Conservation (phyloP, 2,797 vertebrate genomes). For the Diplodus puntazzo region DNA sequence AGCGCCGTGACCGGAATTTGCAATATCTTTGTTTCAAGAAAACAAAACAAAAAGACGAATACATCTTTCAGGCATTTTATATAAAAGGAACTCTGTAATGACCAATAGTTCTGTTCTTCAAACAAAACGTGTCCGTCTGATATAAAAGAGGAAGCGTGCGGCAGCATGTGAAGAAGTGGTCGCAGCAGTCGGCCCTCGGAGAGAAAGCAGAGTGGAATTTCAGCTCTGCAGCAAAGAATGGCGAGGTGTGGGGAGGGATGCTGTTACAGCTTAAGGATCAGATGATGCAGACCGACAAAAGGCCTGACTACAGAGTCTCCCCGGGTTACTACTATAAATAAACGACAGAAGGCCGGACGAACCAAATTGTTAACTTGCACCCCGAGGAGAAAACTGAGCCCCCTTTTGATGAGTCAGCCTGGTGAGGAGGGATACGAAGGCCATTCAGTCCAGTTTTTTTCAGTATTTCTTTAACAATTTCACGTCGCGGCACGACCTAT, state of each 20-base stretch:
- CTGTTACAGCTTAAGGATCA: slow-evolving; percentile 63
- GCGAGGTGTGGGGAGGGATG: slow-evolving; percentile 39
- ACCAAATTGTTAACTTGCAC: slow-evolving; percentile 51
- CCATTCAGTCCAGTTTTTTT: slow-evolving; percentile 38
- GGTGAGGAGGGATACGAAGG: slow-evolving; percentile 42
- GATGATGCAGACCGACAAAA: slow-evolving; percentile 57
- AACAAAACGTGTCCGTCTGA: slow-evolving; percentile 35
- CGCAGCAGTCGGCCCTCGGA: slow-evolving; percentile 31
- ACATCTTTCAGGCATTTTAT: slow-evolving; percentile 23
- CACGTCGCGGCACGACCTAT: slow-evolving; percentile 25
- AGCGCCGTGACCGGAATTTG: slow-evolving; percentile 21
- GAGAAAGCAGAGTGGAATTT: slow-evolving; percentile 66
- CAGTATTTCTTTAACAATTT: slow-evolving; percentile 28
- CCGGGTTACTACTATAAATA: slow-evolving; percentile 66
- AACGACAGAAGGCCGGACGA: slow-evolving; percentile 39
- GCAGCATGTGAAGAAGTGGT: slow-evolving; percentile 13
- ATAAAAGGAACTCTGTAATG: slow-evolving; percentile 11
- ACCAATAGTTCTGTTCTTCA: slow-evolving; percentile 13
- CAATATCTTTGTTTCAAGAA: slow-evolving; percentile 27
- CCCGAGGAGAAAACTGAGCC: slow-evolving; percentile 56
- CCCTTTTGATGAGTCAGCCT: slow-evolving; percentile 60
- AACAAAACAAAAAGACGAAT: slow-evolving; percentile 1
- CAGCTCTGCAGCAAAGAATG: slow-evolving; percentile 60
- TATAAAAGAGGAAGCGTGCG: slow-evolving; percentile 33
- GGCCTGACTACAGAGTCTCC: slow-evolving; percentile 52